Conservation (phyloP, 2,888 invertebrate species). For the Calameuta filiformis region DNA sequence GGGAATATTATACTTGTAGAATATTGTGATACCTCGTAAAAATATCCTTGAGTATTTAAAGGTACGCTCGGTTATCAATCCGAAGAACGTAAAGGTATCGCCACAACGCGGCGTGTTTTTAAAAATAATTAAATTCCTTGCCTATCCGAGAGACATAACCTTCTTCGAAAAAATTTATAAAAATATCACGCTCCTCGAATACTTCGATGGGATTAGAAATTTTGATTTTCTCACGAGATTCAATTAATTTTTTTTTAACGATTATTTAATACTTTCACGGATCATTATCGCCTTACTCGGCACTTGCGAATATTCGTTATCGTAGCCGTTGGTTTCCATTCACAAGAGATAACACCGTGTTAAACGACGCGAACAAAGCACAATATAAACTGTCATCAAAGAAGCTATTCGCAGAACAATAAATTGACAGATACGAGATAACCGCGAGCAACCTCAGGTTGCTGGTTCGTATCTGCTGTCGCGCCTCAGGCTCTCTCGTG, state of each 20-base stretch:
- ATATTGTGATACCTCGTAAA: not conserved
- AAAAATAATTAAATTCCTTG: not conserved
- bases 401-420: not conserved
- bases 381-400: not conserved
- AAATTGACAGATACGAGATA: constrained; percentile 23
- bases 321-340: not conserved
- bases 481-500: constrained; percentile 46
- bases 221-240: not conserved
- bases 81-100: not conserved
- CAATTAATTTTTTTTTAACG: not conserved
- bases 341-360: not conserved
- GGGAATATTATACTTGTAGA: not conserved
- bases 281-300: not conserved
- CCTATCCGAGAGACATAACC: not conserved
- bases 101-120: not conserved
- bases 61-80: not conserved
- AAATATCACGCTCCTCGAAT: not conserved
- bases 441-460: constrained; percentile 43
- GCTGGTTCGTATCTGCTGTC: constrained; percentile 50
- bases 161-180: not conserved
- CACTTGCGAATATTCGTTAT: not conserved
- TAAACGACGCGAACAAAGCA: not conserved
- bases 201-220: not conserved
- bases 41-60: not conserved
- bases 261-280: not conserved